Conservation (phyloP, 2,888 invertebrate species). For the Melinopterus prodromus region DNA sequence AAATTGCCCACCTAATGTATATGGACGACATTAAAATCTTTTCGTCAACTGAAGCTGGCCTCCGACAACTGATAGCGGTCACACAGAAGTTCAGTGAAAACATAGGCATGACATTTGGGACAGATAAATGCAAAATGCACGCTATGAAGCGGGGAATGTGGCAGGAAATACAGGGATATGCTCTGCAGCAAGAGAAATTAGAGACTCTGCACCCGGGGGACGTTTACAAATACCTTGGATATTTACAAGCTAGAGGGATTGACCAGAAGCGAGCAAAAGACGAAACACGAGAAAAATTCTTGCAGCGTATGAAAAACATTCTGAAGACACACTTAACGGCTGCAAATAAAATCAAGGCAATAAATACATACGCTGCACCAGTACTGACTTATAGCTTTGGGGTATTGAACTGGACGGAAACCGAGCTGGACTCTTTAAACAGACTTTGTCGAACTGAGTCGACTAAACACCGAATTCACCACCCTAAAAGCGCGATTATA, state of each 20-base stretch:
- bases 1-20: too few species aligned
- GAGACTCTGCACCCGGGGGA: background rate
- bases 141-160: background rate
- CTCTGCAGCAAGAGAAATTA: background rate
- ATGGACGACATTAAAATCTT: too few species aligned
- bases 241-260: background rate
- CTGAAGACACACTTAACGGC: background rate
- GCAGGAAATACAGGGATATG: background rate
- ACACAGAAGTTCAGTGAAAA: background rate
- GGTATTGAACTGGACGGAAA: background rate
- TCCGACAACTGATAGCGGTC: background rate
- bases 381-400: background rate
- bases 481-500: background rate
- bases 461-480: background rate
- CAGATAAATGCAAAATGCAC: background rate
- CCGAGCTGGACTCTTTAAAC: background rate
- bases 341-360: background rate
- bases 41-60: too few species aligned
- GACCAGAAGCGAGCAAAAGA: background rate
- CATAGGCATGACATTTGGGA: background rate
- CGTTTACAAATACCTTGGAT: background rate
- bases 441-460: background rate
- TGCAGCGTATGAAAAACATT: background rate
- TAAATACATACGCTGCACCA: background rate
- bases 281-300: background rate